Evolutionary conservation across 2,888 invertebrate species (phyloP).

Genomic region (Diadegma fenestrale): DNA sequence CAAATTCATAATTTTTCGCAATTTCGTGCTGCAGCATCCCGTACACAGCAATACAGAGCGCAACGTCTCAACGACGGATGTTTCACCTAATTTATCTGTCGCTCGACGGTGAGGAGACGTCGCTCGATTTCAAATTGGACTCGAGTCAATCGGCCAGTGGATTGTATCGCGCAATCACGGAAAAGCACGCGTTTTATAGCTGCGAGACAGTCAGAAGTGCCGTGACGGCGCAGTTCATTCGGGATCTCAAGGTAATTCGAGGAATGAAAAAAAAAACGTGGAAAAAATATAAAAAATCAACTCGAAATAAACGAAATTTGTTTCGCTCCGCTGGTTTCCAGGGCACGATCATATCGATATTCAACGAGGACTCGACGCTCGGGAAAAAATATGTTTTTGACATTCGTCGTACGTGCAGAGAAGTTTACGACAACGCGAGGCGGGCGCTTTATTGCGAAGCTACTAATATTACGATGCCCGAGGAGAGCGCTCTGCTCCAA

Average conservation of each 20-base stretch:
- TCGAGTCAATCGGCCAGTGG: conserved; percentile 93
- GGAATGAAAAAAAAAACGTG: not conserved
- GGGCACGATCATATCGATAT: conserved; percentile 95
- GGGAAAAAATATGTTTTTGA: conserved; percentile 97
- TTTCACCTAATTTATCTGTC: conserved; percentile 92
- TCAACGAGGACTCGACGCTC: conserved; percentile 94
- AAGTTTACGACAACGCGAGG: conserved; percentile 95
- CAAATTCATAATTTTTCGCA: conserved; percentile 11
- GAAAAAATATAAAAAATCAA: not conserved
- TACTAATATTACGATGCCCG: conserved; percentile 79
- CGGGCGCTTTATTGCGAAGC: conserved; percentile 88
- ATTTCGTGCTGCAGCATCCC: conserved; percentile 87
- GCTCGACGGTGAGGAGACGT: conserved; percentile 89
- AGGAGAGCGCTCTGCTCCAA: conserved; percentile 79
- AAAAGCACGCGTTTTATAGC: conserved; percentile 96
- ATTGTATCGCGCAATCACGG: conserved; percentile 94
- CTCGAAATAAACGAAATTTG: not conserved
- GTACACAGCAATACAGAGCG: conserved; percentile 92
- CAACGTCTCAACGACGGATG: conserved; percentile 90
- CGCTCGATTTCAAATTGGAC: conserved; percentile 92
- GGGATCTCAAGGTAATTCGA: conserved; percentile 90
- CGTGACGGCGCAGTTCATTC: conserved; percentile 95
- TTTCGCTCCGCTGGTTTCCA: conserved; percentile 78
- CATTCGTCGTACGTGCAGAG: conserved; percentile 94
- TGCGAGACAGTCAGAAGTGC: conserved; percentile 96